A percentile compares a stretch with the other conserved stretches of the same genome.
Conservation (phyloP, 2,888 invertebrate genomes). For the Dynastes tityus region DNA sequence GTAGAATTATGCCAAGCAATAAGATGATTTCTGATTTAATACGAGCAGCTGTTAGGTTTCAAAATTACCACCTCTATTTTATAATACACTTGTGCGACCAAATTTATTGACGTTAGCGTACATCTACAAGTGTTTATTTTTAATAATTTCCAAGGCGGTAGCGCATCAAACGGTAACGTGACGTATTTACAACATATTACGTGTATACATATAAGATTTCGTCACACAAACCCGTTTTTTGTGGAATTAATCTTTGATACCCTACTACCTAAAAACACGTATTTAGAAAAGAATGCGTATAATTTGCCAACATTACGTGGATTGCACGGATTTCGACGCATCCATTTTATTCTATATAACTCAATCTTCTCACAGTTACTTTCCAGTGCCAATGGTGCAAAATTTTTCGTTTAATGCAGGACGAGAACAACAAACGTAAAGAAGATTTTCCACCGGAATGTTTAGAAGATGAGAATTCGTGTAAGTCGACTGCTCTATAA, state of each 20-base stretch:
- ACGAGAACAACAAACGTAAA: neutral
- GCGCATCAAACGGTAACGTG: neutral
- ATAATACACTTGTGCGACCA: too few species aligned
- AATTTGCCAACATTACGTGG: slow-evolving; percentile 14
- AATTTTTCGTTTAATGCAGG: neutral
- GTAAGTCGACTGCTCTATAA: neutral
- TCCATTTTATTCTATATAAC: neutral
- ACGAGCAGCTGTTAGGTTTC: too few species aligned
- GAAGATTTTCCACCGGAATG: neutral
- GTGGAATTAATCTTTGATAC: slow-evolving; percentile 6
- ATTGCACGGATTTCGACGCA: slow-evolving; percentile 10
- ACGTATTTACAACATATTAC: neutral
- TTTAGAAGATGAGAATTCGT: neutral
- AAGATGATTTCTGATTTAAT: too few species aligned
- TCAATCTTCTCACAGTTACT: neutral
- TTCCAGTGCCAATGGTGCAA: neutral
- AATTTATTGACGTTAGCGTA: too few species aligned
- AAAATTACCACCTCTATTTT: too few species aligned
- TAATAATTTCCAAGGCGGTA: too few species aligned
- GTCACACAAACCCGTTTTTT: neutral
- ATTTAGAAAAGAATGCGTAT: slow-evolving; percentile 5
- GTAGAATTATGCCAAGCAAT: too few species aligned
- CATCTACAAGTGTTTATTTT: too few species aligned
- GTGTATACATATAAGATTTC: neutral
- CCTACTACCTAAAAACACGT: neutral